Base-by-base conservation (phyloP, 2,888 invertebrate species). In the Marronus borbonicus region DNA sequence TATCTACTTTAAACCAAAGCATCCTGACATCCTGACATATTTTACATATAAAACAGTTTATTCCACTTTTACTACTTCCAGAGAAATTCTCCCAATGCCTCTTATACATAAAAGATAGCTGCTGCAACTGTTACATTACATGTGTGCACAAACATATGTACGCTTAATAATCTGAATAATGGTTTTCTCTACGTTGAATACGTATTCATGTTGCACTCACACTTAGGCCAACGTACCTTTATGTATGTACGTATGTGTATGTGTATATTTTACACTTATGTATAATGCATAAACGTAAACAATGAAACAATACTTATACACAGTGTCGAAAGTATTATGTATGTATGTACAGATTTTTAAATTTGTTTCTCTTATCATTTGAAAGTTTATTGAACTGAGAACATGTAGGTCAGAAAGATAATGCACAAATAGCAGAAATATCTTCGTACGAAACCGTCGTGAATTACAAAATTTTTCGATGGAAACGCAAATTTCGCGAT, bases 331-430 rank as follows among this genome's bases (percentile, higher is more conserved):
- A 76, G 79, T 79, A 74, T 79, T 79, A 60, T 77, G 74, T 74
- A 58, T 72, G 50, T 74, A 74, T 60, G 60, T 74, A 60, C 44
- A 65, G 79, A 77, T 81, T 81, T 81, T 80, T 81, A 80, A 83
- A 81, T 83, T 81, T 82, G 81, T 84, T 83, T 79, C 79, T 81
- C 82, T 84, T 85, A 85, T 85, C 85, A 82, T 80, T 80, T 79
- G 76, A 80, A 84, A 79, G 85, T 84, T 85, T 85, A 84, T 84
- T 85, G 85, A 85, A 85, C 85, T 82, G 81, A 72, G 80, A 80
- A 82, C 83, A 84, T 83, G 81, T 84, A 79, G 84, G 84, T 84
- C 84, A 84, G 81, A 81, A 78, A 81, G 83, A 83, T 83, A 83
- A 79, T 80, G 78, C 74, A 80, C 65, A 78, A 74, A 76, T 69